Percentiles rank a stretch among this genome's conserved stretches.
Conservation (phyloP, 2,797 vertebrate genomes). For the Sebastes vulpes region DNA sequence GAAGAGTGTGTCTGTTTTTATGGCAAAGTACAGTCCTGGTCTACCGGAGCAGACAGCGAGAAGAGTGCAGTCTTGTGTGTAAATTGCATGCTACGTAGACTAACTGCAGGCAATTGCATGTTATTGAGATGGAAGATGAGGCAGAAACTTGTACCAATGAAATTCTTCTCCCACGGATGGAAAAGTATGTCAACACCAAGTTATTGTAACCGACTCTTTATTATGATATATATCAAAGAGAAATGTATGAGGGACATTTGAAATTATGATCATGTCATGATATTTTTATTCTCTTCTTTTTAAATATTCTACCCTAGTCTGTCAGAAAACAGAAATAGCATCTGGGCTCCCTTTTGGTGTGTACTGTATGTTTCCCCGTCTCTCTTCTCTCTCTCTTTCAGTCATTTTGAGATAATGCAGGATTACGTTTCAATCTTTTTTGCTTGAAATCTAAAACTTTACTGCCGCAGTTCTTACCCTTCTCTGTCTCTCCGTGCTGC, state of each 20-base stretch:
- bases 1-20: conserved; percentile 73
- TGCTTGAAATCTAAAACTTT: conserved; percentile 79
- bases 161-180: conserved; percentile 40
- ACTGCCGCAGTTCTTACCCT: conserved; percentile 60
- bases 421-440: conserved; percentile 72
- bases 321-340: conserved; percentile 62
- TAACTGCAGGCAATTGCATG: conserved; percentile 81
- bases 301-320: conserved; percentile 42
- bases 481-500: conserved; percentile 50
- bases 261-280: conserved; percentile 59
- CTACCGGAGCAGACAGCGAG: conserved; percentile 44
- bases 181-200: conserved; percentile 58
- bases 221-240: conserved; percentile 34
- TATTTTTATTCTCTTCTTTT: conserved; percentile 51
- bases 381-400: conserved; percentile 31
- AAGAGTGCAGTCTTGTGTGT: conserved; percentile 70
- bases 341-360: conserved; percentile 58
- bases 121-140: conserved; percentile 71
- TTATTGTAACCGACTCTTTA: conserved; percentile 45
- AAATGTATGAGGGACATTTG: conserved; percentile 39
- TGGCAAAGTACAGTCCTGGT: conserved; percentile 58
- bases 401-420: conserved; percentile 72
- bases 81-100: conserved; percentile 80
- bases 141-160: conserved; percentile 62
- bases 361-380: conserved; percentile 3